phyloP scores from a whole-genome alignment of 2,113 vertebrate species.

The Saguinus midas region DNA sequence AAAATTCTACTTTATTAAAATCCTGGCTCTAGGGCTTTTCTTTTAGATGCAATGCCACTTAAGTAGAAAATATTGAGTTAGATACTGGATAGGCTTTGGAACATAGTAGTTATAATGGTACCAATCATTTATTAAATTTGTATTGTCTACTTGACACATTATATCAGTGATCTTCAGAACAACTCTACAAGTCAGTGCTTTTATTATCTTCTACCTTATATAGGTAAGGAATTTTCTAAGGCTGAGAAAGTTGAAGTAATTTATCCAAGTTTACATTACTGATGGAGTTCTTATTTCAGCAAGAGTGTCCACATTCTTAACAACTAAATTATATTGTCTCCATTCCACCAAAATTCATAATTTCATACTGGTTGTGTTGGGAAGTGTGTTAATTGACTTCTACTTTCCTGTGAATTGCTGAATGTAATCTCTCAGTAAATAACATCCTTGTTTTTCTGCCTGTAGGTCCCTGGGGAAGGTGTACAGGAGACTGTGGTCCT shows the following conservation, averaged over 20 bases:
- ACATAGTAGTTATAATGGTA: not conserved
- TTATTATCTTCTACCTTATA: not conserved
- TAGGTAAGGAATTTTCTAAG: not conserved
- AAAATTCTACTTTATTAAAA: slow-evolving; percentile 47
- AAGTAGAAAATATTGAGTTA: slow-evolving; percentile 14
- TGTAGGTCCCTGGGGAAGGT: slow-evolving; percentile 95
- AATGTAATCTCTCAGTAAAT: not conserved
- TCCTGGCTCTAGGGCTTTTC: slow-evolving; percentile 31
- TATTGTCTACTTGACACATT: not conserved
- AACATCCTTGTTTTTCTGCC: slow-evolving; percentile 39
- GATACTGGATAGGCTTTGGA: not conserved
- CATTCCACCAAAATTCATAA: not conserved
- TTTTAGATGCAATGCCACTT: slow-evolving; percentile 19
- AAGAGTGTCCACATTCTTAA: not conserved
- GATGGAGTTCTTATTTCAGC: not conserved
- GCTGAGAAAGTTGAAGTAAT: not conserved
- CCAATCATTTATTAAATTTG: not conserved
- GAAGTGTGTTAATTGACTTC: not conserved
- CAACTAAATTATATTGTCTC: not conserved
- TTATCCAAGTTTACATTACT: not conserved
- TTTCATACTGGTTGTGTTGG: not conserved
- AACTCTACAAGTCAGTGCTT: not conserved
- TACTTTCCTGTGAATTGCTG: not conserved
- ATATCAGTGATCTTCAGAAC: not conserved
- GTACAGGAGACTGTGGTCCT: slow-evolving; percentile 92